Percentiles rank a stretch among this genome's conserved stretches.
phyloP scores from a whole-genome alignment of 53 echinoderm and acorn worm genomes.

The Hippasteria phrygiana region DNA sequence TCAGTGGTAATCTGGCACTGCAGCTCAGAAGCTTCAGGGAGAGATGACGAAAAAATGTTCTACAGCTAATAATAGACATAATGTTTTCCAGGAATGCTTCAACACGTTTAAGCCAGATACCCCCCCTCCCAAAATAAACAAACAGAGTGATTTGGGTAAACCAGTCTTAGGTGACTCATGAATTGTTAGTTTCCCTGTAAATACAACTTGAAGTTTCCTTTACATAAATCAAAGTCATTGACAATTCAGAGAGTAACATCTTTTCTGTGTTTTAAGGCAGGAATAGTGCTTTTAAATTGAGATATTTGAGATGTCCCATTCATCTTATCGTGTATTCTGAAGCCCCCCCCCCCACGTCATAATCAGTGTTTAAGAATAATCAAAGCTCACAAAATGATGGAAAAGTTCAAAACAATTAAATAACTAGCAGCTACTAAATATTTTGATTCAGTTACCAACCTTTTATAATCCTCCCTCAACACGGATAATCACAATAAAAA shows the following conservation, averaged over 20 bases:
- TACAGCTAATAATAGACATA: too few relatives aligned
- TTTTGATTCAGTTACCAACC: too few relatives aligned
- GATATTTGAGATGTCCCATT: conserved; percentile 35
- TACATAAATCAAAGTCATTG: conserved; percentile 26
- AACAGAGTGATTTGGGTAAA: background rate
- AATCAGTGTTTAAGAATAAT: too few relatives aligned
- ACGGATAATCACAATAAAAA: too few relatives aligned
- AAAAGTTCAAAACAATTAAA: too few relatives aligned
- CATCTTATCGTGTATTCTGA: background rate
- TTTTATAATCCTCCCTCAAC: too few relatives aligned
- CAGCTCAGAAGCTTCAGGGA: too few relatives aligned
- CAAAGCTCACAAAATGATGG: too few relatives aligned
- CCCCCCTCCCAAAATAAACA: background rate
- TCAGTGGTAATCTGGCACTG: too few relatives aligned
- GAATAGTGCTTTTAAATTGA: background rate
- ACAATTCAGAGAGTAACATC: background rate
- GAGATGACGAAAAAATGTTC: too few relatives aligned
- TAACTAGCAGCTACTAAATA: too few relatives aligned
- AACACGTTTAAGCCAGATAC: background rate
- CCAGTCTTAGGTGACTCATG: background rate
- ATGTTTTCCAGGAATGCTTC: background rate
- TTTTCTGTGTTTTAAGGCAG: background rate
- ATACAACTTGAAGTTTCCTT: conserved; percentile 14
- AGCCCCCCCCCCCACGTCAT: background rate
- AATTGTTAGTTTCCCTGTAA: background rate